Conservation (phyloP, 2,797 vertebrate genomes). For the Anolis apletophallus region DNA sequence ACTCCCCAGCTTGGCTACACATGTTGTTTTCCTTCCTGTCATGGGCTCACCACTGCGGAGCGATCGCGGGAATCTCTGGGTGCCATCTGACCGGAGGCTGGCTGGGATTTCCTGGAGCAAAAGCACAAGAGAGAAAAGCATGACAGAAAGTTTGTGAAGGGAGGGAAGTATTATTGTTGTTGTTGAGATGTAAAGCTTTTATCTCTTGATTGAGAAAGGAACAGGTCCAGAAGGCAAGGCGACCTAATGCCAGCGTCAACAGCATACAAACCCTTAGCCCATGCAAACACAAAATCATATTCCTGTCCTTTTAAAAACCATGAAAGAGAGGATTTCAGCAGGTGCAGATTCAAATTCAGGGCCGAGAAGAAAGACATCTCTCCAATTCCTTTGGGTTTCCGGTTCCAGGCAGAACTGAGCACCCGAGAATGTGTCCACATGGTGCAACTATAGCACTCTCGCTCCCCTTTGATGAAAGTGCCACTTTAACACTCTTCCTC, state of each 20-base stretch:
- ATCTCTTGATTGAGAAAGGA: too few species aligned
- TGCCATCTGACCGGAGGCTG: constrained; percentile 14
- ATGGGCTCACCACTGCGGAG: constrained; percentile 42
- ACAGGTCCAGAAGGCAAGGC: background rate
- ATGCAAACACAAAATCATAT: background rate
- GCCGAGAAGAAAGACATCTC: background rate
- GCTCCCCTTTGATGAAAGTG: too few species aligned
- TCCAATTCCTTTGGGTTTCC: background rate
- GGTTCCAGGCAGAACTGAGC: background rate
- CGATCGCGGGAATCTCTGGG: constrained; percentile 59
- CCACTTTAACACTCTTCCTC: too few species aligned
- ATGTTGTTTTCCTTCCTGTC: too few species aligned
- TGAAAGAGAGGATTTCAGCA: background rate
- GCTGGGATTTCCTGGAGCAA: constrained; percentile 68
- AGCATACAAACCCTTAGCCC: background rate
- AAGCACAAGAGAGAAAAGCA: too few species aligned
- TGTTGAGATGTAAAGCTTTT: too few species aligned
- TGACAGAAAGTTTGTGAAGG: background rate
- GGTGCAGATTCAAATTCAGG: background rate
- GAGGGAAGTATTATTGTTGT: too few species aligned
- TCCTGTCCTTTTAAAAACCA: background rate
- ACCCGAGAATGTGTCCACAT: too few species aligned
- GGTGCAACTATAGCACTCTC: too few species aligned
- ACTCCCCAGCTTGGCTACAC: too few species aligned
- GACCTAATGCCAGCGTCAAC: background rate